Evolutionary conservation across 1,140 invertebrate genomes (phyloP), one percentile per base, ranked within the genome.

Genomic region (Hycleus phaleratus): DNA sequence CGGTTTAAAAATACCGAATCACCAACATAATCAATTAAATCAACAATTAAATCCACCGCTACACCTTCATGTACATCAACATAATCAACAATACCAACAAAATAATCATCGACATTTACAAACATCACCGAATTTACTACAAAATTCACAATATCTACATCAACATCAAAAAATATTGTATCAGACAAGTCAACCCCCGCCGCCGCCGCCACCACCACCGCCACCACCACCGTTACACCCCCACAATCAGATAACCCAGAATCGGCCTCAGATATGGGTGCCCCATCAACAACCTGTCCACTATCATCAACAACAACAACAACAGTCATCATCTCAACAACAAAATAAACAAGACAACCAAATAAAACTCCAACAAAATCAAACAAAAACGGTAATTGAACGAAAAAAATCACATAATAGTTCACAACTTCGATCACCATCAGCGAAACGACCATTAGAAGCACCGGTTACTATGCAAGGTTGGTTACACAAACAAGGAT

Each of bases 401-500:
- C 56, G 59, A 51, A 68, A 69, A 47, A 62, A 61, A 42, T 52
- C 39, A 62, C 82, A 80, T 6, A 79, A 78, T 5, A 81, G 81
- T 52, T 78, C 79, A 38, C 79, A 80, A 8, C 67, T 90, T 45
- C 79, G 86, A 50, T 89, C 86, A 8, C 87, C 88, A 1, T 79
- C 85, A n/a, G 86, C 87, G 0, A 88, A 90, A 73, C 79, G 89
- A 55, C 84, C 86, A 18, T 76, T 84, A 1, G 82, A 88, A 26
- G 86, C 91, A 2, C 86, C 88, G 3, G 92, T 96, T 1, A 85
- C 89, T 1, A 79, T 93, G 55, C 72, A 73, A 64, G 93, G 93
- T 7, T 94, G 93, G 87, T 77, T 97, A 4, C 87, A 93, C 71
- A 94, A 95, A 72, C 90, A 95, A 74, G 94, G 93, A 38, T 90